Evolutionary conservation across 2,888 invertebrate genomes (phyloP).

Genomic region (Sycophila texana): DNA sequence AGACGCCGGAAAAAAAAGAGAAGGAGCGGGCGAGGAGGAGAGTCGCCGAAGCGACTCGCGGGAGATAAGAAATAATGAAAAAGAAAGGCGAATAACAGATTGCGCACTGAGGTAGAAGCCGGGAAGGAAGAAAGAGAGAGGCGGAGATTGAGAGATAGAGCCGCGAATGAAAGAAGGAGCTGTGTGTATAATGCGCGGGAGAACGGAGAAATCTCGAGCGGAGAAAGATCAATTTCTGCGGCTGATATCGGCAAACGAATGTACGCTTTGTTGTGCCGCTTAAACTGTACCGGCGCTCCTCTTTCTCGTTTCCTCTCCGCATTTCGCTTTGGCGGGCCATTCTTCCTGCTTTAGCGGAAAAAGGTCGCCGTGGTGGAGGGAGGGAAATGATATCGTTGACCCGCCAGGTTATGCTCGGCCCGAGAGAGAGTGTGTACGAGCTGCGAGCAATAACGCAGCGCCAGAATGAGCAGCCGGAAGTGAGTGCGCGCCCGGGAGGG

Average conservation of each 20-base stretch:
- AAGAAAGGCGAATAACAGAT: constrained; percentile 48
- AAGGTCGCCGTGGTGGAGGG: not conserved
- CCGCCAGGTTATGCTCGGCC: constrained; percentile 44
- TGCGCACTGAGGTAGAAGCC: constrained; percentile 11
- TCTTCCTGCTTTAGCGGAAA: constrained; percentile 26
- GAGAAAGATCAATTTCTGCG: constrained; percentile 56
- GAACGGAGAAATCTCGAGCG: constrained; percentile 7
- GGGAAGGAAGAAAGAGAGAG: not conserved
- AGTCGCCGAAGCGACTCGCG: not conserved
- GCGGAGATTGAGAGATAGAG: not conserved
- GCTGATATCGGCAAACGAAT: constrained; percentile 56
- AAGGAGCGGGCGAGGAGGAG: too few relatives aligned
- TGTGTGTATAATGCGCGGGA: not conserved
- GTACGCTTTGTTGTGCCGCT: constrained; percentile 50
- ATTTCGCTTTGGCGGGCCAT: constrained; percentile 17
- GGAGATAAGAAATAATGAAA: constrained; percentile 53
- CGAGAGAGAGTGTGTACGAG: not conserved
- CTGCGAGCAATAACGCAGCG: constrained; percentile 45
- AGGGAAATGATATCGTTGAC: constrained; percentile 55
- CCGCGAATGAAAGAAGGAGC: constrained; percentile 14
- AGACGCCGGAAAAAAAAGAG: constrained; percentile 7
- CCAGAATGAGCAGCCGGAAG: constrained; percentile 25
- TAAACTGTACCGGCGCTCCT: constrained; percentile 29
- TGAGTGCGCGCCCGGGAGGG: constrained; percentile 22
- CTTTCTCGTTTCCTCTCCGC: constrained; percentile 5